phyloP scores from a whole-genome alignment of 2,888 invertebrate genomes.

The Pristionchus arcanus region DNA sequence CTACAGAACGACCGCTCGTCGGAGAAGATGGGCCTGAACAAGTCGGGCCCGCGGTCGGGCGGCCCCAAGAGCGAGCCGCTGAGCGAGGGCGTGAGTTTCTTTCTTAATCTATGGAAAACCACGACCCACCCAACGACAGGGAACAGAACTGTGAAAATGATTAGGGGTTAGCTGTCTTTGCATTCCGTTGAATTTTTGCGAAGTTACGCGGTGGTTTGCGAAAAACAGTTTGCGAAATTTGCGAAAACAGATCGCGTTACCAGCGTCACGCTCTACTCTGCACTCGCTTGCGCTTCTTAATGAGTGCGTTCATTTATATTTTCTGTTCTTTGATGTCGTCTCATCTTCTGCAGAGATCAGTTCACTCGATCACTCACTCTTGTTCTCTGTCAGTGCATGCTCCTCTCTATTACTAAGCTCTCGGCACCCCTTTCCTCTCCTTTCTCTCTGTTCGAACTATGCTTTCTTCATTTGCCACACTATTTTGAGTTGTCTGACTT shows the following conservation, averaged over 20 bases:
- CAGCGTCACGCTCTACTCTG: not conserved
- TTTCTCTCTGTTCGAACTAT: not conserved
- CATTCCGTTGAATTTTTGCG: no score
- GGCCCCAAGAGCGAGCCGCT: constrained; percentile 9
- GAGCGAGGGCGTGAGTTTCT: not conserved
- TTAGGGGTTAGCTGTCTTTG: no score
- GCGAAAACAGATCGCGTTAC: no score
- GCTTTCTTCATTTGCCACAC: not conserved
- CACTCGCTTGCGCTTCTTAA: no score
- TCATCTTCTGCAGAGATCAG: no score
- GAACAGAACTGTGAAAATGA: no score
- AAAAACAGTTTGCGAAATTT: no score
- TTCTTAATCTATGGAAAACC: not conserved
- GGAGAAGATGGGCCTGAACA: not conserved
- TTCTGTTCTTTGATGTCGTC: no score
- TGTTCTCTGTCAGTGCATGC: not conserved
- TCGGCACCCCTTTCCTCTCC: not conserved
- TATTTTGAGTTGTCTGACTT: no score
- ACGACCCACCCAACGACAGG: not conserved
- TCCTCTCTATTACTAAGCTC: not conserved
- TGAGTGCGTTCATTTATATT: no score
- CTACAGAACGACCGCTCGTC: not conserved
- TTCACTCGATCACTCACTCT: not conserved
- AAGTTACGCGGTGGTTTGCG: no score
- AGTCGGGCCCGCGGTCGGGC: not conserved